phyloP scores from a whole-genome alignment of 2,113 vertebrate genomes.

The Stictonetta naevosa region DNA sequence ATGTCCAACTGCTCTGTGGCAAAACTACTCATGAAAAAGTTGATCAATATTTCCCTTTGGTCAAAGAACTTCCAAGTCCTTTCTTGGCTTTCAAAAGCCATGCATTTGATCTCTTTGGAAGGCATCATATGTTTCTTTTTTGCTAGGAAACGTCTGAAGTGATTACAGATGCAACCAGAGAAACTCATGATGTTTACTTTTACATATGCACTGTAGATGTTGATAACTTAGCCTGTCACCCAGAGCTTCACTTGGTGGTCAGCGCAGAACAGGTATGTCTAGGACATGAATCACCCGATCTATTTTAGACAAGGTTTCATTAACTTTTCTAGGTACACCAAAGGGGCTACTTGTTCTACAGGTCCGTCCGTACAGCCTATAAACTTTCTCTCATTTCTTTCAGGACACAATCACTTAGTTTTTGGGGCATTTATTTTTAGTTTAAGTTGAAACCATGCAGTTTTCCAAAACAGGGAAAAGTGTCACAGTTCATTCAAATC shows the following conservation, averaged over 20 bases:
- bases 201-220: not conserved
- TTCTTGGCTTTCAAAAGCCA: not conserved
- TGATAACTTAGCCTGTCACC: conserved; percentile 2
- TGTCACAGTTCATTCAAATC: not conserved
- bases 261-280: conserved; percentile 16
- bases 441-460: not conserved
- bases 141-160: not conserved
- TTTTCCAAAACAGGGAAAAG: not conserved
- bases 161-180: not conserved
- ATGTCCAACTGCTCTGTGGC: not conserved
- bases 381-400: not conserved
- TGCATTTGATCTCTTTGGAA: not conserved
- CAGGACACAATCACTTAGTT: not conserved
- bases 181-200: not conserved
- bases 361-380: not conserved
- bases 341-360: conserved; percentile 10
- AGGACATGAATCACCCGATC: conserved; percentile 8
- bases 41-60: not conserved
- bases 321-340: not conserved
- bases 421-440: not conserved
- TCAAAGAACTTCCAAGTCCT: not conserved
- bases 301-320: conserved; percentile 46
- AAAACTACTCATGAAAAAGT: not conserved
- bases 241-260: conserved; percentile 36
- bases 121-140: not conserved